Evolutionary conservation across 1,140 invertebrate genomes (phyloP).

Genomic region (Ips typographus): DNA sequence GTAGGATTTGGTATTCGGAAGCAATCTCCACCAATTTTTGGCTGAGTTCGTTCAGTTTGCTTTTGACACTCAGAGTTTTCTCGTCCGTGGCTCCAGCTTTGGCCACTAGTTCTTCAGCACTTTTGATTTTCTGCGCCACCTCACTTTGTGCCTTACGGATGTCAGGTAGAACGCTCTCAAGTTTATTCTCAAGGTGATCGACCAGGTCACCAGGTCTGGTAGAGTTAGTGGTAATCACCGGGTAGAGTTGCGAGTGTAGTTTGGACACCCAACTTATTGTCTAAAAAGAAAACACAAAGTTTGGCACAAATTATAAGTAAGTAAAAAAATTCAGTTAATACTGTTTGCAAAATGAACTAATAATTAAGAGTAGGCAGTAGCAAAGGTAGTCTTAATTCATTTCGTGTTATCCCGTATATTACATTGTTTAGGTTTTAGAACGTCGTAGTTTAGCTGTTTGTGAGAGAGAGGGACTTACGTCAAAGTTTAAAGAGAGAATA

Average conservation of each 20-base stretch:
- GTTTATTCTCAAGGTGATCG: conserved; percentile 62
- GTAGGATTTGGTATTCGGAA: conserved; percentile 71
- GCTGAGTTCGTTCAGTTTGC: conserved; percentile 64
- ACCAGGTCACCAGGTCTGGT: conserved; percentile 61
- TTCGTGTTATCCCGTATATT: too few species aligned
- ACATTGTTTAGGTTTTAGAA: too few species aligned
- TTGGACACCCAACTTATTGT: conserved; percentile 75
- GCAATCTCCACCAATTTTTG: conserved; percentile 67
- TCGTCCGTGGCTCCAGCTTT: conserved; percentile 45
- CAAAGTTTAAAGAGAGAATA: too few species aligned
- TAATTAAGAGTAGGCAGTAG: too few species aligned
- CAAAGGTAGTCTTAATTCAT: too few species aligned
- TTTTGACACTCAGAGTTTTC: conserved; percentile 52
- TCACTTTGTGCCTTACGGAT: conserved; percentile 68
- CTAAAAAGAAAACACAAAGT: conserved; percentile 52
- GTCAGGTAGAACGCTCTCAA: conserved; percentile 61
- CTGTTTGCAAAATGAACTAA: too few species aligned
- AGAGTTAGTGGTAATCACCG: conserved; percentile 68
- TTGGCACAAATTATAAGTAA: not conserved
- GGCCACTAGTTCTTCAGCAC: conserved; percentile 57
- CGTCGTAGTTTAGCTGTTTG: too few species aligned
- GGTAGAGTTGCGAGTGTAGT: conserved; percentile 74
- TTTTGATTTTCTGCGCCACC: conserved; percentile 69
- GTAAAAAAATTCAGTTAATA: not conserved
- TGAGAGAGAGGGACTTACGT: too few species aligned